phyloP scores from a whole-genome alignment of 2,888 invertebrate species.

The Thalpophila matura region DNA sequence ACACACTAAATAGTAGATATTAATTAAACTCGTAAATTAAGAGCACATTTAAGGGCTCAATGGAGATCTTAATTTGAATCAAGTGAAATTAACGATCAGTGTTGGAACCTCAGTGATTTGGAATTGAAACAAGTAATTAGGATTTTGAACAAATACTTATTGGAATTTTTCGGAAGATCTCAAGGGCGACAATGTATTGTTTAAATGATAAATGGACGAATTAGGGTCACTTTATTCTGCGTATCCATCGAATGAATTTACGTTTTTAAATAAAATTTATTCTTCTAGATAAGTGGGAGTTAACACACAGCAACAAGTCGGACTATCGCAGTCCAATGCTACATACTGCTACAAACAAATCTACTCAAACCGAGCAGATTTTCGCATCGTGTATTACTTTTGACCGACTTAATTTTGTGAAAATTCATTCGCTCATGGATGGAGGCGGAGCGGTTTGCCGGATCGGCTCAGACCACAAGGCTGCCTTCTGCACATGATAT shows the following conservation, averaged over 20 bases:
- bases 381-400: no score
- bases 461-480: neutral
- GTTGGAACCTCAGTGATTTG: conserved; percentile 23
- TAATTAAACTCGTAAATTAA: conserved; percentile 37
- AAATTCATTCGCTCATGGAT: neutral
- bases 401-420: no score
- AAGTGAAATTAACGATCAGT: conserved; percentile 24
- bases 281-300: no score
- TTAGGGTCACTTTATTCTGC: neutral
- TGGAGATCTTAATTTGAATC: conserved; percentile 12
- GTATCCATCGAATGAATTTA: neutral
- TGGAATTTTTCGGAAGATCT: conserved; percentile 32
- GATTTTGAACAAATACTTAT: conserved; percentile 36
- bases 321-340: no score
- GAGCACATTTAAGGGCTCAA: conserved; percentile 4
- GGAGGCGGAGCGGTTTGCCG: neutral
- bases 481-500: neutral
- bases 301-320: no score
- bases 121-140: conserved; percentile 25
- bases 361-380: no score
- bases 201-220: conserved; percentile 11
- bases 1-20: conserved; percentile 16
- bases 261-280: no score
- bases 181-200: conserved; percentile 27
- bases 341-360: no score